Conservation (phyloP, 2,797 vertebrate species). For the Taenioides sp. region DNA sequence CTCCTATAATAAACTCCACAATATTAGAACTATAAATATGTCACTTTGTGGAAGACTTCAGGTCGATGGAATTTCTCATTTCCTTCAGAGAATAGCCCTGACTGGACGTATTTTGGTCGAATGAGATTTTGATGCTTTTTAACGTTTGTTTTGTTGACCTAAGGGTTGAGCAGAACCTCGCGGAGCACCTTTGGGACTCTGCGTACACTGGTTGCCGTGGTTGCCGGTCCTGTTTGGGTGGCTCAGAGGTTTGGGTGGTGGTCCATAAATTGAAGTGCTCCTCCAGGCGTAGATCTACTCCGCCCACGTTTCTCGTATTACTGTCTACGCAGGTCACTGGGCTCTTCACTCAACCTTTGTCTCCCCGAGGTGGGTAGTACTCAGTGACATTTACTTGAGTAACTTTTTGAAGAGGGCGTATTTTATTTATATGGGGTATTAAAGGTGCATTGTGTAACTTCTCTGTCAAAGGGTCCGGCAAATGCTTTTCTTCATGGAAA, state of each 20-base stretch:
- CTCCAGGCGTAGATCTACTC: constrained; percentile 11
- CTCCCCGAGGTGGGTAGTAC: background rate
- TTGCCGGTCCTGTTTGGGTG: constrained; percentile 23
- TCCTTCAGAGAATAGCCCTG: constrained; percentile 22
- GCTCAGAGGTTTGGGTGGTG: background rate
- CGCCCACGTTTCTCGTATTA: constrained; percentile 42
- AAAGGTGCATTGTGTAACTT: too few relatives aligned
- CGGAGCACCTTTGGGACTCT: constrained; percentile 1
- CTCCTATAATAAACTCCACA: background rate
- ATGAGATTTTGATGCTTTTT: constrained; percentile 3
- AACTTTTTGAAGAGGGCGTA: too few relatives aligned
- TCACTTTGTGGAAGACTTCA: constrained; percentile 16
- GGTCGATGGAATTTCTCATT: constrained; percentile 31
- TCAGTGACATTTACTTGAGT: too few relatives aligned
- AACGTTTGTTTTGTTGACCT: constrained; percentile 4
- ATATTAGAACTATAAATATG: background rate
- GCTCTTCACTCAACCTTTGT: constrained; percentile 16
- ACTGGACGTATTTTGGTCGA: constrained; percentile 3
- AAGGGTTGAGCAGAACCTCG: background rate
- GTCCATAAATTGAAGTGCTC: constrained; percentile 8
- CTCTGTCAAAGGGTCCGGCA: too few relatives aligned
- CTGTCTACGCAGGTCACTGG: constrained; percentile 28
- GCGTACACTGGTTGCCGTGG: constrained; percentile 23
- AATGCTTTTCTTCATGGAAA: too few relatives aligned
- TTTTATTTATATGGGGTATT: too few relatives aligned